These are phyloP conservation scores for Sebastes steindachneri DNA, from an alignment of 2,797 vertebrate genomes.

Conservation along the genomic window DNA sequence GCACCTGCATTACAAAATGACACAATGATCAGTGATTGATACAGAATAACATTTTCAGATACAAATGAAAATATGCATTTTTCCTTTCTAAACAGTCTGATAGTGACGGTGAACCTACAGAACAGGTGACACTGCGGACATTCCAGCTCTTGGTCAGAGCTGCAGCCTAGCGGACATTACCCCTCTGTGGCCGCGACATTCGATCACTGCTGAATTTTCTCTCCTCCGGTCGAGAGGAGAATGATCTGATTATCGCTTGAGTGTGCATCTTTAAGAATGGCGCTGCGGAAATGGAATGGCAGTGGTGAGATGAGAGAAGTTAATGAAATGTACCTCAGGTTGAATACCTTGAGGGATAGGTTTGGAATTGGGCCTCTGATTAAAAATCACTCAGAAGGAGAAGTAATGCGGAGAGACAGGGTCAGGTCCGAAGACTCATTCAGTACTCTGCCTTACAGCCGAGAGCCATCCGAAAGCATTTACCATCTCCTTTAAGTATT, in stretches of 20 bases:
- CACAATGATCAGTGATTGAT: not conserved
- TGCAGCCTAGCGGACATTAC: slow-evolving; percentile 37
- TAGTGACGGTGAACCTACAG: not conserved
- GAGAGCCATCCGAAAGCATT: slow-evolving; percentile 36
- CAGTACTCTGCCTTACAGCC: slow-evolving; percentile 38
- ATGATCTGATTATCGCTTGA: slow-evolving; percentile 75
- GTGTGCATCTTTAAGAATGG: slow-evolving; percentile 78
- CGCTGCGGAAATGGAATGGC: slow-evolving; percentile 67
- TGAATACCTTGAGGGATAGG: slow-evolving; percentile 82
- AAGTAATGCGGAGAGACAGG: slow-evolving; percentile 74
- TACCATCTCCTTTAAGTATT: slow-evolving; percentile 32
- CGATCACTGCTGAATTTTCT: slow-evolving; percentile 52
- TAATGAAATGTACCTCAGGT: slow-evolving; percentile 83
- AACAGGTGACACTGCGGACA: not conserved
- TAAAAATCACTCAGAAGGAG: slow-evolving; percentile 82
- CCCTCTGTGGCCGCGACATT: slow-evolving; percentile 52
- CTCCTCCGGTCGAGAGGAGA: slow-evolving; percentile 57
- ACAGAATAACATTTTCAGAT: not conserved
- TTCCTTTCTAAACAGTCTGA: not conserved
- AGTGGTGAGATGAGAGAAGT: slow-evolving; percentile 72
- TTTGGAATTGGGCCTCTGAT: slow-evolving; percentile 83
- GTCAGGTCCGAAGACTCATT: slow-evolving; percentile 65
- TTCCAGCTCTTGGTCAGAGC: slow-evolving; percentile 14
- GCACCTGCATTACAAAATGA: not conserved
- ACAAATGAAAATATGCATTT: not conserved